A percentile compares a stretch with the other conserved stretches of the same genome.
These are phyloP conservation scores for Elgaria multicarinata DNA, from an alignment of 2,113 vertebrate species.

Conservation along the genomic window DNA sequence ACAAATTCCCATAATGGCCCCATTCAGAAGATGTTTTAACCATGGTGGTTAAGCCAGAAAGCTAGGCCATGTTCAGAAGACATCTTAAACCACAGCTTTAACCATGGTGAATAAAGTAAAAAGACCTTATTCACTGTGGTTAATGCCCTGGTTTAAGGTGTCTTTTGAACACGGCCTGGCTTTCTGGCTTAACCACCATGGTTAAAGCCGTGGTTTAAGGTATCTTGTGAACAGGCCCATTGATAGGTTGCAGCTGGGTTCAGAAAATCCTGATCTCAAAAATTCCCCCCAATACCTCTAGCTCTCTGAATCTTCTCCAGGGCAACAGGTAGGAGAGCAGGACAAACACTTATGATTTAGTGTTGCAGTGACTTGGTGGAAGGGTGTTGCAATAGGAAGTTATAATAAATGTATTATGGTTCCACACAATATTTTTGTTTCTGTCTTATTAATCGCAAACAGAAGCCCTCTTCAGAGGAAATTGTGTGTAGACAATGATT, in stretches of 20 bases:
- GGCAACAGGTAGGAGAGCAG: conserved; percentile 12
- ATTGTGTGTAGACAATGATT: conserved; percentile 42
- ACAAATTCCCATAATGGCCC: too few relatives aligned
- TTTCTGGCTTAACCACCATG: too few relatives aligned
- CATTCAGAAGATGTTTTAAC: too few relatives aligned
- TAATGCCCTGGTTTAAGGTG: too few relatives aligned
- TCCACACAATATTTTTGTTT: conserved; percentile 45
- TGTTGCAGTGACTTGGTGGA: conserved; percentile 23
- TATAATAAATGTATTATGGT: conserved; percentile 35
- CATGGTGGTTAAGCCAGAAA: too few relatives aligned
- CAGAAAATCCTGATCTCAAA: neutral
- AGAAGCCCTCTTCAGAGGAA: conserved; percentile 46
- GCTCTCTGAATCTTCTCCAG: neutral
- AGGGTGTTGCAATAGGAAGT: conserved; percentile 61
- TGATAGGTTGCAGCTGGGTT: conserved; percentile 57
- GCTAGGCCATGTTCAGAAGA: too few relatives aligned
- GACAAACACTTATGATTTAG: neutral
- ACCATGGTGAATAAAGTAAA: too few relatives aligned
- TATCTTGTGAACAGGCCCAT: too few relatives aligned
- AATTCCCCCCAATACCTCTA: neutral
- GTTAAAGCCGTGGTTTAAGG: too few relatives aligned
- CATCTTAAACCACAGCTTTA: too few relatives aligned
- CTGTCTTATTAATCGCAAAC: conserved; percentile 17
- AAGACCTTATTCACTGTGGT: too few relatives aligned
- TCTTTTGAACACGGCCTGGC: too few relatives aligned